Evolutionary conservation across 2,113 vertebrate genomes (phyloP), one percentile per base, ranked within the genome.

Genomic region (Oxygymnocypris stewartii): DNA sequence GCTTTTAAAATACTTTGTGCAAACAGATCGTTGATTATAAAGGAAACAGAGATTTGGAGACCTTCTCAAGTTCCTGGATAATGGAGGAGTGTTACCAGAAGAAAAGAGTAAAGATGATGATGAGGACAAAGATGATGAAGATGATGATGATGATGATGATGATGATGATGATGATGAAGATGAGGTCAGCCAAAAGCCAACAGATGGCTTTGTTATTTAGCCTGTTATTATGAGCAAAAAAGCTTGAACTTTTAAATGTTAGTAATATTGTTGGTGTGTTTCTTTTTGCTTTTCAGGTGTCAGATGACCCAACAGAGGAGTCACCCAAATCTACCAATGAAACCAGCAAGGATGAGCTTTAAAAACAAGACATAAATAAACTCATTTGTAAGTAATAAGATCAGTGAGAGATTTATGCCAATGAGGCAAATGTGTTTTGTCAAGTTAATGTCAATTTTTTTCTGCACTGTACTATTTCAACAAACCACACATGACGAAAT

Each of bases 51-150:
- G 96, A 98, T 0, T 89, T 99, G 88, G 97, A 98, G 84, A 96
- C 95, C 2, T 93, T 99, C 85, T 95, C 96, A 18, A 94, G 88
- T 99, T 99, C 91, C 91, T 99, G 89, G 97, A 99, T 65, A 93
- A 90, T 0, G 96, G 96, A 2, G 98, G 97, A 14, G 90, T 84
- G 0, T 75, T 97, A 82, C 96, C 96, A 0, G 20, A 90, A 42
- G 93, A 95, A 69, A 82, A 88, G 6, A 31, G 84, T 0, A 86
- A 81, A 2, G 86, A 87, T 8, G 86, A 87, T 2, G 86, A 75
- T 8, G 79, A 88, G 2, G 90, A 92, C 4, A 86, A 92, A 0
- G 82, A 90, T 0, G 87, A 86, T 6, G 88, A 92, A 0, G 87
- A 91, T 0, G 28, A 31, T 31, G 28, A 31, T 3, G 90, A 91